Conservation (phyloP, 2,888 invertebrate species). For the Agonopterix alstromeriana region DNA sequence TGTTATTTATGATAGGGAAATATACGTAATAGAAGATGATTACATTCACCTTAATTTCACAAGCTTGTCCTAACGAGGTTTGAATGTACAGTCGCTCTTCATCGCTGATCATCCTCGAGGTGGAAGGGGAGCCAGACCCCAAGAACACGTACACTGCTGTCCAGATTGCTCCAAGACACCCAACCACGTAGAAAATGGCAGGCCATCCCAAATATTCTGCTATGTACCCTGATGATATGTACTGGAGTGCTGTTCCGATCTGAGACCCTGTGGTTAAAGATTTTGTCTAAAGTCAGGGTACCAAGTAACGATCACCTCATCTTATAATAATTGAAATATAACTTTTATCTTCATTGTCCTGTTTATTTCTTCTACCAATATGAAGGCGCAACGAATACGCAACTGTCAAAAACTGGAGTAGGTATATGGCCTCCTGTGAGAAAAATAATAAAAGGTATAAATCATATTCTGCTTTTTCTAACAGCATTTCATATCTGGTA, state of each 20-base stretch:
- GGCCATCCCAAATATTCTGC: conserved; percentile 85
- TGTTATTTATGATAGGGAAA: no score
- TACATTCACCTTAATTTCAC: background rate
- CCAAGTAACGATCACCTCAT: no score
- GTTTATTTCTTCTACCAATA: no score
- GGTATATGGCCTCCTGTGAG: no score
- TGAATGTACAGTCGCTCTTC: conserved; percentile 84
- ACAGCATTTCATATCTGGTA: no score
- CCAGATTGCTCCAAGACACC: conserved; percentile 79
- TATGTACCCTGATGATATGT: conserved; percentile 84
- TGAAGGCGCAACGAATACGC: no score
- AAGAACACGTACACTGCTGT: conserved; percentile 74
- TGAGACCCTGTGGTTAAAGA: conserved; percentile 77
- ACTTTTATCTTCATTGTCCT: no score
- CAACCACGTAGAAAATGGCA: conserved; percentile 85
- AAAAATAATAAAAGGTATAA: no score
- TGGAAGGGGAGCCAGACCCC: conserved; percentile 82
- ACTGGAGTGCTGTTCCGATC: conserved; percentile 85
- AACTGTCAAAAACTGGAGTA: no score
- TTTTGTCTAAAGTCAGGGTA: background rate
- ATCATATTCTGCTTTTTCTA: no score
- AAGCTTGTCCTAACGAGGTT: conserved; percentile 44
- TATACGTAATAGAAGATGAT: no score
- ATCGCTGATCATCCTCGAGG: conserved; percentile 74
- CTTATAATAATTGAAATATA: no score